Conservation (phyloP, 2,797 vertebrate genomes). For the Lacerta bilineata region DNA sequence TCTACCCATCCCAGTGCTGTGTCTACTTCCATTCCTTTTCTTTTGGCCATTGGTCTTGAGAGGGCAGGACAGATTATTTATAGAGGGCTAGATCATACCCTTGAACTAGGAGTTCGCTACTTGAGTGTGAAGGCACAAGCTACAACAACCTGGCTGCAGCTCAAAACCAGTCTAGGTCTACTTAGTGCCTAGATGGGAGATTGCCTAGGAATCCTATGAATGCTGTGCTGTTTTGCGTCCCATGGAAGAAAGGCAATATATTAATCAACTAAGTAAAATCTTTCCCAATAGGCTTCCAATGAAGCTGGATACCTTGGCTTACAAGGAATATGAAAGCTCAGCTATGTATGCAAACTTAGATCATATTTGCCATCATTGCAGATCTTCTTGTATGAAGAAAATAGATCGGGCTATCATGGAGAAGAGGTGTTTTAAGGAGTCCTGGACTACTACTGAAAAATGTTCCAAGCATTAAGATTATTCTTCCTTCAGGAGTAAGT, state of each 20-base stretch:
- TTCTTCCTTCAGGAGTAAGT: slow-evolving; percentile 21
- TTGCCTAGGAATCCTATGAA: neutral
- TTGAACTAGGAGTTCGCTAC: no score
- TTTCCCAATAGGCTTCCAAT: slow-evolving; percentile 62
- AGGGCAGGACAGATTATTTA: neutral
- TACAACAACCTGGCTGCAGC: neutral
- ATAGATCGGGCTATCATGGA: neutral
- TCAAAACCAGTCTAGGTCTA: neutral
- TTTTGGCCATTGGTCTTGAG: no score
- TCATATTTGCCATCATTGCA: neutral
- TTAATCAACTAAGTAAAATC: slow-evolving; percentile 23
- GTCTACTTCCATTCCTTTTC: no score
- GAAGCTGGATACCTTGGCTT: slow-evolving; percentile 43
- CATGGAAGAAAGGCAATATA: neutral
- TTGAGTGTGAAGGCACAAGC: neutral
- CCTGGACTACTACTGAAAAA: slow-evolving; percentile 15
- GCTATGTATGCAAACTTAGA: neutral
- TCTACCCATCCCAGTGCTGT: no score
- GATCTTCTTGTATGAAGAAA: neutral
- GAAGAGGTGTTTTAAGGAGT: neutral
- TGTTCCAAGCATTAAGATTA: slow-evolving; percentile 37
- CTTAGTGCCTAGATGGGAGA: neutral
- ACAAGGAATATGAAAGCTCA: slow-evolving; percentile 25
- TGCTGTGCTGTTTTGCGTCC: no score
- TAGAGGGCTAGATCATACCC: neutral